These are phyloP conservation scores for Campoplex nolae DNA, from an alignment of 2,888 invertebrate genomes.

Conservation along the genomic window DNA sequence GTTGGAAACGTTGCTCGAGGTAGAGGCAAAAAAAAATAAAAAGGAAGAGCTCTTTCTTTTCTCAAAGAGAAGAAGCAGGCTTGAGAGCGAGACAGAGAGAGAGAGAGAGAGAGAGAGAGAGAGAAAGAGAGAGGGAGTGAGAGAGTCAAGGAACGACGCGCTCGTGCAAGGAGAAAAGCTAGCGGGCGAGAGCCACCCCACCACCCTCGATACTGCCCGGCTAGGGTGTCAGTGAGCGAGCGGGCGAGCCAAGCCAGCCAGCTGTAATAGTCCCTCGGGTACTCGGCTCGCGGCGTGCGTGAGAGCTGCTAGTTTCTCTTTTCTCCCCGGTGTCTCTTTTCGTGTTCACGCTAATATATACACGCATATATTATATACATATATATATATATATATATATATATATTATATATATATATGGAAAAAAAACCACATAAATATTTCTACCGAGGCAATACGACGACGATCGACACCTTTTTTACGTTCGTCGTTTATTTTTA, in stretches of 20 bases:
- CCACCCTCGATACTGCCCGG: constrained; percentile 42
- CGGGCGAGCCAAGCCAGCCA: constrained; percentile 47
- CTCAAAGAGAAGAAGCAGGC: not conserved
- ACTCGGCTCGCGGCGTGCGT: constrained; percentile 61
- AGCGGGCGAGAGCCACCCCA: constrained; percentile 37
- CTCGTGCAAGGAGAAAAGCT: constrained; percentile 35
- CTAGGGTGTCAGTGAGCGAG: constrained; percentile 42
- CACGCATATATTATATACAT: not conserved
- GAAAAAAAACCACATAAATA: not conserved
- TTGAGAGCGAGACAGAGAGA: constrained; percentile 13
- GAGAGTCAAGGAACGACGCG: constrained; percentile 55
- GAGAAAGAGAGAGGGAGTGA: constrained; percentile 40
- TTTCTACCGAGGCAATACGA: not conserved
- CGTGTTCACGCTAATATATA: constrained; percentile 8
- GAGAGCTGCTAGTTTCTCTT: constrained; percentile 33
- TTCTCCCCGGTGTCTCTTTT: constrained; percentile 26
- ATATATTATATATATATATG: not conserved
- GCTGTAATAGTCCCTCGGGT: constrained; percentile 65
- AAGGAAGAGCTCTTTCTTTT: constrained; percentile 12
- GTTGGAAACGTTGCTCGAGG: not conserved
- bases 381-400: not conserved
- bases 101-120: constrained; percentile 24
- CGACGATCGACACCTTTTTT: not conserved
- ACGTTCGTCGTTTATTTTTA: not conserved
- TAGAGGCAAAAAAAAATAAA: not conserved